Evolutionary conservation across 2,113 vertebrate genomes (phyloP).

Genomic region (Candoia aspera): DNA sequence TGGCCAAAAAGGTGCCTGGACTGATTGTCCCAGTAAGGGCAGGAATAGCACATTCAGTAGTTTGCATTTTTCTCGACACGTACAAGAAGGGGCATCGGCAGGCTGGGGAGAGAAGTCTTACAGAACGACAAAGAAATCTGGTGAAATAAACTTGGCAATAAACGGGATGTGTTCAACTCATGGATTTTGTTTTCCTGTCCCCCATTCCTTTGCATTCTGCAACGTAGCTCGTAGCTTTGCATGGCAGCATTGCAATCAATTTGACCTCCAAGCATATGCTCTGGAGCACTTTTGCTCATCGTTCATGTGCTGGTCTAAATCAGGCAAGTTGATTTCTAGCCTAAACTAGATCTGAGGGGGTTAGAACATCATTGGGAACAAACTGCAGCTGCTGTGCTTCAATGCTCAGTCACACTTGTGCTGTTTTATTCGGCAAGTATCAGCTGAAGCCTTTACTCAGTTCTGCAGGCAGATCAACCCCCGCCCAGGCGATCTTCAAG

Average conservation of each 20-base stretch:
- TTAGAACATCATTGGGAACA: neutral
- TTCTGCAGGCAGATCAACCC: neutral
- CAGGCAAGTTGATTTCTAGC: neutral
- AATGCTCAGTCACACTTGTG: no score
- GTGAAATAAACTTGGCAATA: neutral
- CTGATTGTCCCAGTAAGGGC: neutral
- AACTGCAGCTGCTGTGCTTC: neutral
- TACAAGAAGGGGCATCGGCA: neutral
- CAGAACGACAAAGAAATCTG: neutral
- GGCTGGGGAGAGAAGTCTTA: neutral
- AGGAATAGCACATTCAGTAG: neutral
- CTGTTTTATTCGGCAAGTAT: neutral
- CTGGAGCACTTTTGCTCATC: neutral
- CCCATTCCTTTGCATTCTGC: neutral
- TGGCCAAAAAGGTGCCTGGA: neutral
- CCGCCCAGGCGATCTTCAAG: neutral
- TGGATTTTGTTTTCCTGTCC: neutral
- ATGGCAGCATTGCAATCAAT: neutral
- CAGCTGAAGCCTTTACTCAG: fast-evolving
- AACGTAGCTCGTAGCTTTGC: neutral
- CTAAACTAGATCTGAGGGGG: neutral
- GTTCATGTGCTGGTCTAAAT: neutral
- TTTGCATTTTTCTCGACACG: neutral
- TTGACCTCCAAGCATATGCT: neutral
- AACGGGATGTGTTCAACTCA: neutral